A percentile compares a stretch with the other conserved stretches of the same genome.
Conservation (phyloP, 2,797 vertebrate genomes). For the Anisognathus igniventris region DNA sequence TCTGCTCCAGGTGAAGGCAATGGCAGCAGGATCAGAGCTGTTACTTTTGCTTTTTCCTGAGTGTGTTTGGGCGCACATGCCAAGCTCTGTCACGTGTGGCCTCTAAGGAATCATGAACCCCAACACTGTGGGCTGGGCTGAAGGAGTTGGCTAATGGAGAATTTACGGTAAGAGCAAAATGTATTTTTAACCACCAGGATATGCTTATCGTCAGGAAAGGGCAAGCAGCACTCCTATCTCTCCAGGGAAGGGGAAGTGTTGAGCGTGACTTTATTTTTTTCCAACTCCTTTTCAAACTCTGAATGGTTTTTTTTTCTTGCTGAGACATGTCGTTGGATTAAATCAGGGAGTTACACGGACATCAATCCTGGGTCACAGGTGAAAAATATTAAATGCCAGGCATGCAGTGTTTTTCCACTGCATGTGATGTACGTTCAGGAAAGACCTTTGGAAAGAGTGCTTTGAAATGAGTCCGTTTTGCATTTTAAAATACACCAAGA, state of each 20-base stretch:
- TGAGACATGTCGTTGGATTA: not conserved
- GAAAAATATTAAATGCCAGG: slow-evolving; percentile 36
- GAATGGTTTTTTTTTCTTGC: not conserved
- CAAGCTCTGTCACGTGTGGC: not conserved
- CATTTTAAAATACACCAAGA: not conserved
- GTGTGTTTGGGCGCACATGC: fast-evolving
- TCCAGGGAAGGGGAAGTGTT: slow-evolving; percentile 33
- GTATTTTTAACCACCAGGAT: slow-evolving; percentile 70
- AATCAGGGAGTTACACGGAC: slow-evolving; percentile 28
- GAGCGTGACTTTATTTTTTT: slow-evolving; percentile 42
- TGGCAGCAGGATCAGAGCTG: not conserved
- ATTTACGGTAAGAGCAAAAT: slow-evolving; percentile 52
- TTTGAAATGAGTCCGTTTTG: not conserved
- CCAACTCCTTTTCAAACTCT: slow-evolving; percentile 25
- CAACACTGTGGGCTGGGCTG: not conserved
- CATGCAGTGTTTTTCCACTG: slow-evolving; percentile 32
- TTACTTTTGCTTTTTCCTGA: not conserved
- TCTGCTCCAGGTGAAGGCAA: not conserved
- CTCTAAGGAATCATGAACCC: not conserved
- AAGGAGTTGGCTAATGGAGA: slow-evolving; percentile 10
- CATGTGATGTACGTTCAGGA: slow-evolving; percentile 8
- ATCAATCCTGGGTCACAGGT: slow-evolving; percentile 30
- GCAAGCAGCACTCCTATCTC: slow-evolving; percentile 37
- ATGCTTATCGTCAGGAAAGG: slow-evolving; percentile 69
- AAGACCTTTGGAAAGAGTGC: not conserved